Conservation (phyloP, 2,797 vertebrate species). For the Chaetophractus vellerosus region DNA sequence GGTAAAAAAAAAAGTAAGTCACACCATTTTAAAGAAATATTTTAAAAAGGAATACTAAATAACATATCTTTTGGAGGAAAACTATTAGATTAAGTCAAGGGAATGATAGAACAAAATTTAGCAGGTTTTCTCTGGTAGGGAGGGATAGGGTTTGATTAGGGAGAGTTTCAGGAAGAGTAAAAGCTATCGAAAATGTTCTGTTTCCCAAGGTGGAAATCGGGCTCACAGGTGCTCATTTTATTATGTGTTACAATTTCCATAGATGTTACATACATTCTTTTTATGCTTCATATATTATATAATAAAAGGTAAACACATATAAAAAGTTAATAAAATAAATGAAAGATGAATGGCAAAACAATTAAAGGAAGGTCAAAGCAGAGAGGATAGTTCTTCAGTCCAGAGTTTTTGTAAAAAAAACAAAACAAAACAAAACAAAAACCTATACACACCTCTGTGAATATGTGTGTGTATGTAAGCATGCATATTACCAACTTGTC, state of each 20-base stretch:
- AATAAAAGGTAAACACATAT: neutral
- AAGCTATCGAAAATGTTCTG: neutral
- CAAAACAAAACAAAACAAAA: neutral
- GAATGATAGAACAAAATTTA: neutral
- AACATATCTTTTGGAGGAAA: neutral
- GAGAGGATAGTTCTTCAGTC: neutral
- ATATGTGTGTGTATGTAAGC: neutral
- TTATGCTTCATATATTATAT: neutral
- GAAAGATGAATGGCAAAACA: neutral
- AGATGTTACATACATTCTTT: neutral
- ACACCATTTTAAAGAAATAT: neutral
- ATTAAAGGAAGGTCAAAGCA: neutral
- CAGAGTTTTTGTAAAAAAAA: neutral
- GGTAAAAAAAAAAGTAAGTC: neutral
- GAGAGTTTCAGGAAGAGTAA: neutral
- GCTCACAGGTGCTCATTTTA: neutral
- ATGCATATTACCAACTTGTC: neutral
- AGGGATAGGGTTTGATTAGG: neutral
- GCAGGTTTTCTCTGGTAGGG: neutral
- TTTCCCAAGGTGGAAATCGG: neutral
- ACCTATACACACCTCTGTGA: neutral
- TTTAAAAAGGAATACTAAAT: neutral
- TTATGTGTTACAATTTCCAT: neutral
- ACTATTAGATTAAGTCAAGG: neutral
- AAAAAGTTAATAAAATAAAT: conserved; percentile 3